Base-by-base conservation (phyloP, 2,797 vertebrate species). In the Echeneis naucrates region DNA sequence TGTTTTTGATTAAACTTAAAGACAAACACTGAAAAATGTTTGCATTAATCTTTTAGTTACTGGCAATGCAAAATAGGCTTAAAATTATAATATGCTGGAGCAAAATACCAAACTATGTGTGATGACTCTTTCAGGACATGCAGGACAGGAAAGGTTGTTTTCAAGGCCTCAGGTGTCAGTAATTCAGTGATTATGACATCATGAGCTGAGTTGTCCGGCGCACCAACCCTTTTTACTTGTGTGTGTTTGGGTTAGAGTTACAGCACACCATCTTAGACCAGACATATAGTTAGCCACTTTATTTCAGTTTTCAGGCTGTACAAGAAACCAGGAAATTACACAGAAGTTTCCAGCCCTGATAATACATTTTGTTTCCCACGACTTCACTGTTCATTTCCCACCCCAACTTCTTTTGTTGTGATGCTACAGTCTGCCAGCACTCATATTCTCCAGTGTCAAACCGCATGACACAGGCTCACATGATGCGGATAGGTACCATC, bases 391-490 rank as follows among this genome's bases (percentile, higher is more conserved):
- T 75, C 32, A 72, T 56, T 48, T 48, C 17, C 68, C 62, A 35
- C 67, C 27, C 47, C 17, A 30, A 30, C 30, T 6, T n/a, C n/a
- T n/a, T n/a, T 59, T 75, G 60, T 64, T 80, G 38, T 73, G 66
- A 74, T 78, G 65, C 53, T 68, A 35, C 56, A 56, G 11, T 63
- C 26, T 69, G 63, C 4, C 10, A 27, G 32, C 59, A 59, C 44
- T 47, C 51, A 80, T 75, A 21, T 45, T 84, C 45, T 82, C 64
- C 35, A 54, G 52, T 30, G 69, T 80, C 56, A 72, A 82, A 90
- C 87, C 90, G 11, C 87, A 81, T 73, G 82, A 87, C 72, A 83
- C 45, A 78, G 26, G 26, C 73, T 89, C 88, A 90, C 87, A 89
- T 90, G 85, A 90, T 52, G 62, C 81, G 63, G 47, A 83, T n/a